phyloP scores from a whole-genome alignment of 2,888 invertebrate genomes.

The Pheosia tremula region DNA sequence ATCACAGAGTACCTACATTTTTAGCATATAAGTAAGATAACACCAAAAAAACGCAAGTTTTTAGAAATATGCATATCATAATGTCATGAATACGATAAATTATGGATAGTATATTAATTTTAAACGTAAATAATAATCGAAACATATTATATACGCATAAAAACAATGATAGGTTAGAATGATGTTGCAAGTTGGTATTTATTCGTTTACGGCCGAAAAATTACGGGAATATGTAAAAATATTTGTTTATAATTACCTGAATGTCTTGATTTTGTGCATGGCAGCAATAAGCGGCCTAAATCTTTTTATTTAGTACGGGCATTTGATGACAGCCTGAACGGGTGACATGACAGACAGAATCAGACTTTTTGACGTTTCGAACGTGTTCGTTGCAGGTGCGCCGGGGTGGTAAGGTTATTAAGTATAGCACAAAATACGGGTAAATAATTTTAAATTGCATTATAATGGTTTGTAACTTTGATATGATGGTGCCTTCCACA shows the following conservation, averaged over 20 bases:
- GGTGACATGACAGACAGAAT: conserved; percentile 75
- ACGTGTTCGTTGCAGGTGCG: conserved; percentile 29
- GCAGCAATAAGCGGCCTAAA: conserved; percentile 73
- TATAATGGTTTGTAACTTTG: no score
- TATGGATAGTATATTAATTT: neutral
- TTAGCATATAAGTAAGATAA: conserved; percentile 3
- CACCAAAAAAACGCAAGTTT: conserved; percentile 7
- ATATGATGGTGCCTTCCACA: no score
- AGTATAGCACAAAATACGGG: conserved; percentile 9
- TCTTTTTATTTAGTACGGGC: conserved; percentile 76
- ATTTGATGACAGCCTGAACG: conserved; percentile 67
- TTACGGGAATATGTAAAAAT: conserved; percentile 9
- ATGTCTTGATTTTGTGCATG: conserved; percentile 82
- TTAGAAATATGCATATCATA: conserved; percentile 7
- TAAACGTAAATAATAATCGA: conserved; percentile 3
- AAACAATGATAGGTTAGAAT: conserved; percentile 62
- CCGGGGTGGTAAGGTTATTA: conserved; percentile 20
- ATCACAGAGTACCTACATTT: neutral
- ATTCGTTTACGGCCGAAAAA: conserved; percentile 8
- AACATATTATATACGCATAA: conserved; percentile 9
- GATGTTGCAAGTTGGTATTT: conserved; percentile 56
- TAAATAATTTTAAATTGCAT: neutral
- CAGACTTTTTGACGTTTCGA: conserved; percentile 37
- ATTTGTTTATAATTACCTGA: conserved; percentile 59
- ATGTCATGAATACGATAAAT: neutral